phyloP scores from a whole-genome alignment of 2,888 invertebrate species.

The Macrophya annulata region DNA sequence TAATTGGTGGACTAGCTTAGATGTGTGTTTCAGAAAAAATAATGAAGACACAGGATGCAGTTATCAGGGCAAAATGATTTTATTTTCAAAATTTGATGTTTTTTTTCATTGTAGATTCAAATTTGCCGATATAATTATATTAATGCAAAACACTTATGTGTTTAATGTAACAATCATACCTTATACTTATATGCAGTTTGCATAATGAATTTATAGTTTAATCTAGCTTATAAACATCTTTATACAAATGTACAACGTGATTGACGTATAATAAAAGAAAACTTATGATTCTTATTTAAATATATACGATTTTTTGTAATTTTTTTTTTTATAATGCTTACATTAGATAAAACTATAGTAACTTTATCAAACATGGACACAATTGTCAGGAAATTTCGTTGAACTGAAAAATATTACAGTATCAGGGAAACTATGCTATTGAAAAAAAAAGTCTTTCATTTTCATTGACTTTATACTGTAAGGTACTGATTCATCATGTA shows the following conservation, averaged over 20 bases:
- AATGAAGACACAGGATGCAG: neutral
- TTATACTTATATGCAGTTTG: neutral
- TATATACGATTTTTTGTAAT: no score
- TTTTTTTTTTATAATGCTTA: neutral
- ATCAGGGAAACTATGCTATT: neutral
- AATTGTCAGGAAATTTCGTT: slow-evolving; percentile 11
- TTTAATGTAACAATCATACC: neutral
- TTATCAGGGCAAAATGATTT: neutral
- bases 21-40: no score
- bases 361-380: neutral
- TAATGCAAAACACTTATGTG: neutral
- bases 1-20: no score
- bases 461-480: neutral
- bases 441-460: neutral
- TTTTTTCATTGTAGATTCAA: neutral
- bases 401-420: neutral
- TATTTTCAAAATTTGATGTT: neutral
- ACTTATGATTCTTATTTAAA: no score
- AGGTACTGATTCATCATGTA: neutral
- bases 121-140: neutral
- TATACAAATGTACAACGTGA: slow-evolving; percentile 29
- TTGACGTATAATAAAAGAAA: neutral
- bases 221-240: slow-evolving; percentile 17
- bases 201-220: slow-evolving; percentile 10
- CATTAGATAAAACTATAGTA: neutral